These are phyloP conservation scores for Crypturellus undulatus DNA, from an alignment of 2,113 vertebrate genomes.

Conservation along the genomic window DNA sequence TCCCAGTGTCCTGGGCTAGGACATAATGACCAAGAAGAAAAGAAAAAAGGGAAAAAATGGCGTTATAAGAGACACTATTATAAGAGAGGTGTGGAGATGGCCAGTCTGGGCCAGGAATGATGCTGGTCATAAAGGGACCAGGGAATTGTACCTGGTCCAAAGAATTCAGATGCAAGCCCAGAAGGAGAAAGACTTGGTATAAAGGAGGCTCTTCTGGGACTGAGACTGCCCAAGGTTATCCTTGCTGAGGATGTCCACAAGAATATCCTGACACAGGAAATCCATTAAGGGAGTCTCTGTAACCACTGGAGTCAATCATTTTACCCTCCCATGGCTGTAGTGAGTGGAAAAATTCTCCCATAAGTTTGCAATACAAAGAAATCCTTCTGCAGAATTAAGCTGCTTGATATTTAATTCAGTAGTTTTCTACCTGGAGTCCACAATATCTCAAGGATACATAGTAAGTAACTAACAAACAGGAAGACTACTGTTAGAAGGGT, in stretches of 20 bases:
- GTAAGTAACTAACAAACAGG: conserved; percentile 17
- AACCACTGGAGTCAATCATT: neutral
- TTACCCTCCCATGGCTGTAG: neutral
- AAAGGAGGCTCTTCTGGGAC: neutral
- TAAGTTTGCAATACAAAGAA: neutral
- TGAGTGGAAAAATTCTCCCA: neutral
- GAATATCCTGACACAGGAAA: neutral
- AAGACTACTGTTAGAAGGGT: neutral
- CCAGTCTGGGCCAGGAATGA: neutral
- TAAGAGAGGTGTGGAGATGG: neutral
- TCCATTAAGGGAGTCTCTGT: neutral
- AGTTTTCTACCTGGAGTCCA: conserved; percentile 3
- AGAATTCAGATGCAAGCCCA: neutral
- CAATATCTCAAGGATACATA: neutral
- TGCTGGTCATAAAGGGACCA: neutral
- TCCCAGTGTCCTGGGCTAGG: accelerated
- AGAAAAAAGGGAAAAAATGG: neutral
- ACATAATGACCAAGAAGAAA: neutral
- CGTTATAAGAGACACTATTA: accelerated
- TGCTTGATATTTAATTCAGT: neutral
- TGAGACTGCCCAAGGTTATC: neutral
- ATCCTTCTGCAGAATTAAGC: neutral
- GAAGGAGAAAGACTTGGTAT: neutral
- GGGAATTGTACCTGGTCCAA: neutral
- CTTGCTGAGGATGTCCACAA: neutral